phyloP scores from a whole-genome alignment of 2,888 invertebrate species.

The Chalcosyrphus nemorum region DNA sequence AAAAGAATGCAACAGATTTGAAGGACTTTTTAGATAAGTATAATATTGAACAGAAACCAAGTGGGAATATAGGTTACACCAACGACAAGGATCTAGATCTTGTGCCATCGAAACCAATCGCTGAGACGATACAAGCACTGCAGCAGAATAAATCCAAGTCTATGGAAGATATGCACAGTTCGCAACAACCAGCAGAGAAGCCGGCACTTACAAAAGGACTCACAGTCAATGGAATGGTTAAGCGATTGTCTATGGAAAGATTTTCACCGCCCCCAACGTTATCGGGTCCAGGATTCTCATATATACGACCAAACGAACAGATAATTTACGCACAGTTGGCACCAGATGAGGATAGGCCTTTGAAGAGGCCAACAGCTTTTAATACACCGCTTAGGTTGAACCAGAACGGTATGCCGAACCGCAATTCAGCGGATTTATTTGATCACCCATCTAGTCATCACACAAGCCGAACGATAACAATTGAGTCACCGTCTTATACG shows the following conservation, averaged over 20 bases:
- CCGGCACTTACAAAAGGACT: slow-evolving; percentile 87
- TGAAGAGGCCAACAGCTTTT: slow-evolving; percentile 18
- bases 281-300: slow-evolving; percentile 91
- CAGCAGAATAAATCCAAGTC: slow-evolving; percentile 81
- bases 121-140: slow-evolving; percentile 80
- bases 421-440: slow-evolving; percentile 74
- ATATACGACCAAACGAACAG: slow-evolving; percentile 85
- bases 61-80: slow-evolving; percentile 83
- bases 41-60: slow-evolving; percentile 76
- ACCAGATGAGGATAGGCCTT: slow-evolving; percentile 74
- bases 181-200: slow-evolving; percentile 87
- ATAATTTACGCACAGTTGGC: slow-evolving; percentile 91
- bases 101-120: slow-evolving; percentile 81
- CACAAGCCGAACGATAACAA: slow-evolving; percentile 62
- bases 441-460: slow-evolving; percentile 76
- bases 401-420: slow-evolving; percentile 51
- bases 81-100: slow-evolving; percentile 82
- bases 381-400: slow-evolving; percentile 28
- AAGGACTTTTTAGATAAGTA: slow-evolving; percentile 78
- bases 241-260: slow-evolving; percentile 88
- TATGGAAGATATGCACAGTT: slow-evolving; percentile 87
- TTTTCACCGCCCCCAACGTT: slow-evolving; percentile 87
- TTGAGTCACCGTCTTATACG: slow-evolving; percentile 59
- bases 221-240: slow-evolving; percentile 90
- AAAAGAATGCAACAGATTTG: slow-evolving; percentile 79